Percentiles rank a stretch among this genome's conserved stretches.
Evolutionary conservation across 2,113 vertebrate species (phyloP).

Genomic region (Chionodraco myersi): DNA sequence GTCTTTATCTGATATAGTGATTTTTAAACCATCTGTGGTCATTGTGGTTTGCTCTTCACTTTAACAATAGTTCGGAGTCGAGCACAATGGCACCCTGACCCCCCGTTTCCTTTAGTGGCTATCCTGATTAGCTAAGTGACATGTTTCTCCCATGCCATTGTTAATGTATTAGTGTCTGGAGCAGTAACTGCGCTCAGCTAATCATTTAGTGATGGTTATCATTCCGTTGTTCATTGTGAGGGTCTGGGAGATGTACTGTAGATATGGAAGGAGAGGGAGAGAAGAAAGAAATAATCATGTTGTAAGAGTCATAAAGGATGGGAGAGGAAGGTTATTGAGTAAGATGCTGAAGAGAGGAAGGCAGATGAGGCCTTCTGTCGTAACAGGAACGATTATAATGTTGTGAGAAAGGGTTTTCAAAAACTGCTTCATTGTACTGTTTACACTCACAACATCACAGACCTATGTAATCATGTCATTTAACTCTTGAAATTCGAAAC

Average conservation of each 20-base stretch:
- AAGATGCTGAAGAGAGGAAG: neutral
- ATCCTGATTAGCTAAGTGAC: conserved; percentile 73
- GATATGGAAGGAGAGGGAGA: conserved; percentile 1
- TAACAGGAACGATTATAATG: neutral
- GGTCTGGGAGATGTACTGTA: conserved; percentile 21
- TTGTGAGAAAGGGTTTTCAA: neutral
- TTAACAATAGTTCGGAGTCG: conserved; percentile 58
- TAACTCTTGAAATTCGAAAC: neutral
- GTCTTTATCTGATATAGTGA: conserved; percentile 48
- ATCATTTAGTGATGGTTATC: conserved; percentile 69
- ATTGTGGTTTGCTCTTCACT: conserved; percentile 50
- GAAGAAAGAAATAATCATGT: neutral
- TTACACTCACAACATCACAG: neutral
- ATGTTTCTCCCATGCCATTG: conserved; percentile 68
- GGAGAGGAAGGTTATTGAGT: neutral
- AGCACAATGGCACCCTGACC: conserved; percentile 74
- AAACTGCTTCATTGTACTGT: neutral
- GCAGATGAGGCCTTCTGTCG: neutral
- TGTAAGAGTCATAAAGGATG: neutral
- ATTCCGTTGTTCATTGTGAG: conserved; percentile 55
- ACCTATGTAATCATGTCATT: neutral
- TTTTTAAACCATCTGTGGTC: conserved; percentile 62
- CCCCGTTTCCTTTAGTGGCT: conserved; percentile 70
- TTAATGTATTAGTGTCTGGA: conserved; percentile 66
- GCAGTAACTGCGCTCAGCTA: conserved; percentile 54